Conservation (phyloP, 35 echinoderm and acorn worm genomes). For the Holothuria glaberrima region DNA sequence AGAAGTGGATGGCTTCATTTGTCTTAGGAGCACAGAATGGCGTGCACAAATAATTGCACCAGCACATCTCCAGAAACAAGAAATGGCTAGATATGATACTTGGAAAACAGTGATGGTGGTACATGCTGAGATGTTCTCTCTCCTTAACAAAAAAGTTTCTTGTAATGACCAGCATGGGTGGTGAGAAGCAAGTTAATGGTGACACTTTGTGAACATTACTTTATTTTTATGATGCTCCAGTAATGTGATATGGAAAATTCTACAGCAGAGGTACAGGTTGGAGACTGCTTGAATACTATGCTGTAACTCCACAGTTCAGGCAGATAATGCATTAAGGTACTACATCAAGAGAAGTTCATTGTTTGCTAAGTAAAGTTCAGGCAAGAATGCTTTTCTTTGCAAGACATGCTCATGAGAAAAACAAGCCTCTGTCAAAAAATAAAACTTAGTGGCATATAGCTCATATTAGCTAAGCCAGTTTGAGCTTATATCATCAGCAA, state of each 20-base stretch:
- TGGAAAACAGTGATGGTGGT: too few species aligned
- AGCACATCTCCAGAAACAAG: conserved; percentile 48
- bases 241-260: neutral
- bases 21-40: conserved; percentile 41
- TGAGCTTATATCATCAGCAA: too few species aligned
- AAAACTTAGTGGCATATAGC: too few species aligned
- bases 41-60: conserved; percentile 5
- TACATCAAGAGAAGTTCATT: neutral
- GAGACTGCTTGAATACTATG: neutral
- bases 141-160: too few species aligned
- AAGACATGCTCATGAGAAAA: too few species aligned
- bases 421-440: too few species aligned
- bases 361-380: neutral
- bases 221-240: neutral
- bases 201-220: neutral
- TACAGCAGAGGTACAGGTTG: neutral
- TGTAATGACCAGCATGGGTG: neutral
- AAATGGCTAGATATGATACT: neutral
- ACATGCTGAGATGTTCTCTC: too few species aligned
- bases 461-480: too few species aligned
- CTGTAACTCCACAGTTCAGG: neutral
- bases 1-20: conserved; percentile 54
- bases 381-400: too few species aligned
- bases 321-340: neutral
- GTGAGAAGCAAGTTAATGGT: neutral